phyloP scores from a whole-genome alignment of 2,113 vertebrate genomes.

The Xerus inauris region DNA sequence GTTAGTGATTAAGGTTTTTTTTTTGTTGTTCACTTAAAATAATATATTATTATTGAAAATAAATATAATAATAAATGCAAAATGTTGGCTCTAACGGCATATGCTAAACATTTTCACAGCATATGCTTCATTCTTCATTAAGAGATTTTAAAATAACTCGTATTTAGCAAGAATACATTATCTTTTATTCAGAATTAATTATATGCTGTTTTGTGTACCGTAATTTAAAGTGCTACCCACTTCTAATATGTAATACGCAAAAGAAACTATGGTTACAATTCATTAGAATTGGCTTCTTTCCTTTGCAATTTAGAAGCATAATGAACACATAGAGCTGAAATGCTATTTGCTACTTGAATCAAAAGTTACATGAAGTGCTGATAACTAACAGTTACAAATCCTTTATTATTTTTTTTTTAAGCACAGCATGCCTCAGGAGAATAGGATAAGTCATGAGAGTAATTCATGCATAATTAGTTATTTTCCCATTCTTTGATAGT shows the following conservation, averaged over 20 bases:
- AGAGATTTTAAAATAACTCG: conserved; percentile 83
- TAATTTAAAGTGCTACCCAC: conserved; percentile 84
- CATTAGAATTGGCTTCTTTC: conserved; percentile 80
- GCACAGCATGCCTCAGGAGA: conserved; percentile 63
- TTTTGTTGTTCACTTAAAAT: conserved; percentile 77
- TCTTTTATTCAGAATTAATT: conserved; percentile 84
- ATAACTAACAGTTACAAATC: conserved; percentile 77
- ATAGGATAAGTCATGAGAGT: conserved; percentile 64
- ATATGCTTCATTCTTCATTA: conserved; percentile 82
- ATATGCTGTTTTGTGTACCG: conserved; percentile 83
- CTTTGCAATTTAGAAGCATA: conserved; percentile 75
- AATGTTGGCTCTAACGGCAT: conserved; percentile 75
- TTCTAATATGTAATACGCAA: conserved; percentile 78
- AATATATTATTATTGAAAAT: conserved; percentile 83
- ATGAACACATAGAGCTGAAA: conserved; percentile 69
- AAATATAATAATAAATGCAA: conserved; percentile 82
- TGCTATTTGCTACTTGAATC: conserved; percentile 79
- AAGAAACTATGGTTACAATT: conserved; percentile 83
- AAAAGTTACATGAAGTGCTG: conserved; percentile 79
- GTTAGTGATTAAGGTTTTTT: conserved; percentile 74
- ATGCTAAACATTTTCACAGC: conserved; percentile 80
- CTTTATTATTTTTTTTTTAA: conserved; percentile 66
- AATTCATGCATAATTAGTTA: conserved; percentile 69
- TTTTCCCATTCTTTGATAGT: conserved; percentile 65
- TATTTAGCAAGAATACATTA: conserved; percentile 83